Evolutionary conservation across 2,888 invertebrate genomes (phyloP).

Genomic region (Caenorhabditis macrosperma): DNA sequence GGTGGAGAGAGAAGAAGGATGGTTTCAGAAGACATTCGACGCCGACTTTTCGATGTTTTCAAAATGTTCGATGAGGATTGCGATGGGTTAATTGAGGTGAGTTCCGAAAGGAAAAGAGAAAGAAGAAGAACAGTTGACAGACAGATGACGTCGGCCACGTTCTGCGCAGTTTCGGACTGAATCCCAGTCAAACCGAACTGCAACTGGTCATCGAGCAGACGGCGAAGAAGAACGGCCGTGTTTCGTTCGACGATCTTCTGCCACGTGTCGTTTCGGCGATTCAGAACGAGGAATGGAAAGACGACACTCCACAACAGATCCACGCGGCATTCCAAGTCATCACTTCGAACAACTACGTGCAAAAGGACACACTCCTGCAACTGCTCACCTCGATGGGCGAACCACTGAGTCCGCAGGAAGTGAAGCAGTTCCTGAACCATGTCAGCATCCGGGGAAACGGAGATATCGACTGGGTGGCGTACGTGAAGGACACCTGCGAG

Average conservation of each 20-base stretch:
- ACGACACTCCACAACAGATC: slow-evolving; percentile 50
- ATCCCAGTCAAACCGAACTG: slow-evolving; percentile 56
- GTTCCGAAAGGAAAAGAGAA: too few species aligned
- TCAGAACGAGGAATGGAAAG: slow-evolving; percentile 61
- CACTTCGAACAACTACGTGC: slow-evolving; percentile 57
- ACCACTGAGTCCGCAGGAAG: slow-evolving; percentile 67
- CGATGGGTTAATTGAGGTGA: slow-evolving; percentile 62
- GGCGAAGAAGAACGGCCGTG: slow-evolving; percentile 38
- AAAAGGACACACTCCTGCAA: slow-evolving; percentile 51
- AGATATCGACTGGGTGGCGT: slow-evolving; percentile 69
- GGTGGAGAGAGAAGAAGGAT: not conserved
- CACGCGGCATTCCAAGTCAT: slow-evolving; percentile 59
- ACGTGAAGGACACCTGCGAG: slow-evolving; percentile 66
- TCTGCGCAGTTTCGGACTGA: slow-evolving; percentile 60
- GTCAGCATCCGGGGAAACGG: slow-evolving; percentile 66
- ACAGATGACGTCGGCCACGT: slow-evolving; percentile 57
- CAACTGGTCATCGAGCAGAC: slow-evolving; percentile 53
- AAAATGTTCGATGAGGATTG: slow-evolving; percentile 67
- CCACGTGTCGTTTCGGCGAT: slow-evolving; percentile 60
- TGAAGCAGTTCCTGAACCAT: slow-evolving; percentile 71
- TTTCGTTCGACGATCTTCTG: slow-evolving; percentile 58
- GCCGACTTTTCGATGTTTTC: slow-evolving; percentile 59
- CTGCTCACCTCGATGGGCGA: slow-evolving; percentile 62
- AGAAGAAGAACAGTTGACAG: too few species aligned
- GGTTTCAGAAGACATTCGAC: slow-evolving; percentile 52